Percentiles rank a stretch among this genome's conserved stretches.
These are phyloP conservation scores for Cremastobaeus sp. DNA, from an alignment of 2,888 invertebrate species.

Conservation along the genomic window DNA sequence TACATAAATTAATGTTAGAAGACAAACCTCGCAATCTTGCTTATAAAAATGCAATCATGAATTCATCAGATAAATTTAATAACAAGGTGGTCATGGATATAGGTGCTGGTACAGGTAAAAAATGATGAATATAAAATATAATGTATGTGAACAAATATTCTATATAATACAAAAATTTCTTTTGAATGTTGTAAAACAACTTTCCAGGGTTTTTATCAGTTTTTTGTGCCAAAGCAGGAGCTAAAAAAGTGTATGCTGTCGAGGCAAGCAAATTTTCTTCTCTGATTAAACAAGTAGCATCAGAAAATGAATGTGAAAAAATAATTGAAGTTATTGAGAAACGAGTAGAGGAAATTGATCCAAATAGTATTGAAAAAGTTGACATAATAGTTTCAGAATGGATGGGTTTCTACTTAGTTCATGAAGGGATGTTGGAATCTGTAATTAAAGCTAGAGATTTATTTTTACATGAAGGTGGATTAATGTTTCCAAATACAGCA, in stretches of 20 bases:
- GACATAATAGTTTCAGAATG: constrained; percentile 97
- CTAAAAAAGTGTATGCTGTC: constrained; percentile 89
- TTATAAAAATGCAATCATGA: constrained; percentile 88
- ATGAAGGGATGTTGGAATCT: constrained; percentile 97
- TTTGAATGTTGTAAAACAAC: too few relatives aligned
- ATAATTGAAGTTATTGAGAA: constrained; percentile 87
- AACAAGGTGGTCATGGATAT: constrained; percentile 91
- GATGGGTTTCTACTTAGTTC: constrained; percentile 98
- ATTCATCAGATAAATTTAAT: constrained; percentile 83
- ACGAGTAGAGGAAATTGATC: constrained; percentile 86
- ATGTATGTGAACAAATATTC: too few relatives aligned
- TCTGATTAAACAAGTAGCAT: constrained; percentile 83
- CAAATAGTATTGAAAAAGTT: constrained; percentile 84
- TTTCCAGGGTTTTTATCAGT: constrained; percentile 89
- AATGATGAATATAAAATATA: too few relatives aligned
- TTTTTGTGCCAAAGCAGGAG: constrained; percentile 95
- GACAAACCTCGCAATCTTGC: constrained; percentile 87
- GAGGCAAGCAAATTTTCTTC: constrained; percentile 87
- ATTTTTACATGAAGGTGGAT: constrained; percentile 86
- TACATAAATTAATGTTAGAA: constrained; percentile 89
- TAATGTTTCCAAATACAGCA: constrained; percentile 87
- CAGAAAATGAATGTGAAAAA: constrained; percentile 84
- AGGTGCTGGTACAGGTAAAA: constrained; percentile 87
- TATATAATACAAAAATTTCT: neutral
- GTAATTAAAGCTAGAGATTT: constrained; percentile 89